Conservation (phyloP, 2,888 invertebrate species). For the Cantharis rustica region DNA sequence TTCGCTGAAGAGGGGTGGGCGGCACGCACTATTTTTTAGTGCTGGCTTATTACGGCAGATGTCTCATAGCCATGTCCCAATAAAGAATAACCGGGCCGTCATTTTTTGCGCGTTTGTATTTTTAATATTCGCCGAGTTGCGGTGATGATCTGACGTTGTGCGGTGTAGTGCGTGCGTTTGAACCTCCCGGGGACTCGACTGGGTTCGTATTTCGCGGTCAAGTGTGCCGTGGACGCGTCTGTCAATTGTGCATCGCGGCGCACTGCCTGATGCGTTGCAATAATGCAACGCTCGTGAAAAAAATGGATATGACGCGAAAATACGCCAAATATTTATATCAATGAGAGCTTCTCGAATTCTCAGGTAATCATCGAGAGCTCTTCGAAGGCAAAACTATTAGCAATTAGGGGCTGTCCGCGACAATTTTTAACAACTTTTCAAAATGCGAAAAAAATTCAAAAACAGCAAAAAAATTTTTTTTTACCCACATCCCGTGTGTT, state of each 20-base stretch:
- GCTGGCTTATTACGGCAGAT: slow-evolving; percentile 68
- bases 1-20: slow-evolving; percentile 57
- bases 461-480: not conserved
- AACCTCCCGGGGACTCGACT: slow-evolving; percentile 35
- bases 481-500: slow-evolving; percentile 10
- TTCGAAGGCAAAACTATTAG: not conserved
- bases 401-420: not conserved
- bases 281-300: slow-evolving; percentile 35
- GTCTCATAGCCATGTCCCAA: slow-evolving; percentile 64
- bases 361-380: slow-evolving; percentile 29
- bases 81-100: slow-evolving; percentile 57
- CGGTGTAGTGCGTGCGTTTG: slow-evolving; percentile 36
- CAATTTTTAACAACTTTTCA: not conserved
- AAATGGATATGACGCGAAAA: slow-evolving; percentile 33
- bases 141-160: slow-evolving; percentile 50
- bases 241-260: slow-evolving; percentile 39
- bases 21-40: slow-evolving; percentile 69
- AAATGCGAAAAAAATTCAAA: not conserved
- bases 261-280: slow-evolving; percentile 36
- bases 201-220: slow-evolving; percentile 49
- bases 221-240: slow-evolving; percentile 44
- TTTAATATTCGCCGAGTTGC: slow-evolving; percentile 55
- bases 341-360: slow-evolving; percentile 38
- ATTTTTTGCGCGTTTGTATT: slow-evolving; percentile 58
- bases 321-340: slow-evolving; percentile 30